Evolutionary conservation across 2,113 vertebrate genomes (phyloP).

Genomic region (Calyptomena viridis): DNA sequence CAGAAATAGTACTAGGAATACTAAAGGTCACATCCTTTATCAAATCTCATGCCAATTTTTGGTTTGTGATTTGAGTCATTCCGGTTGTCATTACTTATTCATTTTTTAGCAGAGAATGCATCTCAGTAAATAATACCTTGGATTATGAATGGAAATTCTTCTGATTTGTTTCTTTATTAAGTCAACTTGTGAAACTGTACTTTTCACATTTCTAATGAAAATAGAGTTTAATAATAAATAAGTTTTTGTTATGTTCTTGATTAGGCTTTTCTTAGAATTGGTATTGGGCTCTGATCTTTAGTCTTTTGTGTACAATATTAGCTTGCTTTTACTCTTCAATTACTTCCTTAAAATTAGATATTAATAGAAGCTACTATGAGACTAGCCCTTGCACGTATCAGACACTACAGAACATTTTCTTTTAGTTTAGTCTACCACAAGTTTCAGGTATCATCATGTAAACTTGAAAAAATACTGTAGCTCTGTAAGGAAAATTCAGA

Average conservation of each 20-base stretch:
- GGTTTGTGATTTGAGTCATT: not conserved
- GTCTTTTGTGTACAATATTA: not conserved
- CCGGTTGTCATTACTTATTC: not conserved
- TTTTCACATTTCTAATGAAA: not conserved
- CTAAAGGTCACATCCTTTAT: not conserved
- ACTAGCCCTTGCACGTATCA: not conserved
- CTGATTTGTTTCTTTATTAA: not conserved
- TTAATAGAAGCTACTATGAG: not conserved
- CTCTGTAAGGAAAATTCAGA: not conserved
- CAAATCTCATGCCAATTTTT: not conserved
- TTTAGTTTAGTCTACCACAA: not conserved
- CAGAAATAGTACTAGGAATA: not conserved
- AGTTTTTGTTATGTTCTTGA: not conserved
- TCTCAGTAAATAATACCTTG: not conserved
- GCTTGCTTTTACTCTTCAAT: not conserved
- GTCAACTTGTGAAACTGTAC: not conserved
- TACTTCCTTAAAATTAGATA: not conserved
- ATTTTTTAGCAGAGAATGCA: not conserved
- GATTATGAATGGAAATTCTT: not conserved
- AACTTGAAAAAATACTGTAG: not conserved
- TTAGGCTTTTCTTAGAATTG: not conserved
- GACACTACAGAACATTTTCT: not conserved
- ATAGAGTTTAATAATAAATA: not conserved
- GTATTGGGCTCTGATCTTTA: not conserved
- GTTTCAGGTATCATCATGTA: not conserved